Evolutionary conservation across 2,113 vertebrate species (phyloP), one percentile per base, ranked within the genome.

Genomic region (Hippocampus zosterae): DNA sequence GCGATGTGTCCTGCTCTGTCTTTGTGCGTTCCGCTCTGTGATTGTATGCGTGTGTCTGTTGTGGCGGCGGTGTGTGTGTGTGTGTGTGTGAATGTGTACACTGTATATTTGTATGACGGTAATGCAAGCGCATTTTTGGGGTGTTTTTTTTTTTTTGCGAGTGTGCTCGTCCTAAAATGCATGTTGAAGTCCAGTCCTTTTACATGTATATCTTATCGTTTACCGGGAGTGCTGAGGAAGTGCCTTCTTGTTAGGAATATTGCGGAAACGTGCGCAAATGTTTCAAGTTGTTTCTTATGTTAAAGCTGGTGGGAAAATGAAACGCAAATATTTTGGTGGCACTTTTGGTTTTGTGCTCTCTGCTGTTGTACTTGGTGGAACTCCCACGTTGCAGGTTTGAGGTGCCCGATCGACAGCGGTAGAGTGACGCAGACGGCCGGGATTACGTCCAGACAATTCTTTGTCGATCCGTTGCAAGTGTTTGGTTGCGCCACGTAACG

Each of bases 21-120:
- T 53, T 37, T 67, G 57, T 62, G 57, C 56, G 68, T 46, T 40
- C 63, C 25, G 62, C 57, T 72, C 18, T 63, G 33, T 60, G 29
- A 40, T 37, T 62, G 42, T 59, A 33, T 50, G 53, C 19, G 16
- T 60, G 64, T 64, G 29, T 56, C 37, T 65, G 60, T 64, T 42
- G 21, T 55, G 50, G 69, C 41, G 8, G 66, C 61, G 25, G 44
- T 4, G 25, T n/a, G n/a, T n/a, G 25, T 27, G 19, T 52, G 50
- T 52, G 41, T 65, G 62, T 67, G 25, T 66, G 40, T 64, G 57
- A 37, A 37, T 37, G 33, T 37, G 33, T 37, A 37, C 33, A 0
- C 33, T 55, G 29, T 56, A 12, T 63, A 19, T 33, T 46, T 63
- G 9, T 42, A 13, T 8, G 7, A 37, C 33, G 0, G 5, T 6